Conservation (phyloP, 2,797 vertebrate species). For the Hippocampus kuda region DNA sequence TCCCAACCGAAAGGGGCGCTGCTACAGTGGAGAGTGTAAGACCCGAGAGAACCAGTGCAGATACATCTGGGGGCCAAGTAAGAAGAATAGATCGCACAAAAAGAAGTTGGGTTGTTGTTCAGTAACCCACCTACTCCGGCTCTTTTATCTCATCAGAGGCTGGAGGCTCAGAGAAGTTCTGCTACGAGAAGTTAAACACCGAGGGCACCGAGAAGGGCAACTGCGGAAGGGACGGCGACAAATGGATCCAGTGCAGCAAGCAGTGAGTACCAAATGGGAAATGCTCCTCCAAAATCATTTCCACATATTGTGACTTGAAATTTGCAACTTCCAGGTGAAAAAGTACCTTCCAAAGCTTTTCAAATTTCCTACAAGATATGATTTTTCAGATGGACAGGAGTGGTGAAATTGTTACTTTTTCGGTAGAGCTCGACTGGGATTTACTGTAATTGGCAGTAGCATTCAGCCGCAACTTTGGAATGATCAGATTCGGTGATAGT, state of each 20-base stretch:
- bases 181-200: slow-evolving; percentile 96
- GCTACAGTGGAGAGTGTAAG: slow-evolving; percentile 95
- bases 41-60: slow-evolving; percentile 96
- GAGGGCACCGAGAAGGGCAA: slow-evolving; percentile 97
- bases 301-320: neutral
- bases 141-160: slow-evolving; percentile 68
- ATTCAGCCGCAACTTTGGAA: neutral
- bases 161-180: slow-evolving; percentile 90
- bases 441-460: slow-evolving; percentile 2
- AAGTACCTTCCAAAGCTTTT: neutral
- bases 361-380: neutral
- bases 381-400: too few species aligned
- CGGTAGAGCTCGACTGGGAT: neutral
- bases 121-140: slow-evolving; percentile 6
- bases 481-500: slow-evolving; percentile 1
- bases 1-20: slow-evolving; percentile 77
- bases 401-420: neutral
- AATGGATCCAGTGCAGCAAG: slow-evolving; percentile 94
- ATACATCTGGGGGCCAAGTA: slow-evolving; percentile 96
- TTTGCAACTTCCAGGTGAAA: neutral
- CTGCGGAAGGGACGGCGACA: slow-evolving; percentile 88
- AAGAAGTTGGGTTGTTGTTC: neutral
- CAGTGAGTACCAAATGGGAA: slow-evolving; percentile 73
- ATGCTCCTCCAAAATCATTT: neutral
- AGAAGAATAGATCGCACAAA: slow-evolving; percentile 46